Base-by-base conservation (phyloP, 1,140 invertebrate species). In the Venturia canescens region DNA sequence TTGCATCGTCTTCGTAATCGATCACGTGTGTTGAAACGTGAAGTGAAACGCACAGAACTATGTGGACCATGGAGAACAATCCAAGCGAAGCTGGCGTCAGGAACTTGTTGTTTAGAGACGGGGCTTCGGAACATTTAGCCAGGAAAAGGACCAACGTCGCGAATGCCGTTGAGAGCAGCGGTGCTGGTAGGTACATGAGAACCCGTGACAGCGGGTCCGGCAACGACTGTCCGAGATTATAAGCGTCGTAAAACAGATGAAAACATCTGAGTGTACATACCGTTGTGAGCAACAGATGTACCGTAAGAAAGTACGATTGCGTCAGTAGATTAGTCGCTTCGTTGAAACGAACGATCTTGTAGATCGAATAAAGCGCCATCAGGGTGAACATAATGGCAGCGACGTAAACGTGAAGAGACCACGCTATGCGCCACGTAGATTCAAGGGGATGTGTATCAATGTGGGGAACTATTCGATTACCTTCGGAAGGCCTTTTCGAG, bases 211-310 rank as follows among this genome's bases (percentile, higher is more conserved):
- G 89, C 50, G 96, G 95, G n/a, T 95, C 93, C 44, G 96, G 96
- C 84, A 97, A 94, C 0, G 95, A 96, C 57, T 94, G 93, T 79
- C 95, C 94, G 9, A 96, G 94, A 86, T 98, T 98, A 87, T 98
- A 98, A 0, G 97, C 96, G 91, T 98, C 97, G 85, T 97, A 96
- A 83, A 97, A 96, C 71, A 98, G 93, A 87, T 97, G 97, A 84
- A 97, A 95, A 84, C 97, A 96, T 67, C 97, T 92, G 82, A 97
- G 91, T 6, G 95, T 93, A 84, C 97, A 97, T 13, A 97, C 95
- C 16, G 95, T 92, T 3, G 97, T 95, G 15, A 98, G 88, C 53
- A 98, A 93, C 0, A 96, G 90, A 89, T 98, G 96, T 7, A 98
- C 93, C 9, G 95, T 95, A 4, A 98, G 93, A 87, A 98, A 98